Evolutionary conservation across 2,888 invertebrate species (phyloP), one percentile per base, ranked within the genome.

Genomic region (Leptopilina myrica): DNA sequence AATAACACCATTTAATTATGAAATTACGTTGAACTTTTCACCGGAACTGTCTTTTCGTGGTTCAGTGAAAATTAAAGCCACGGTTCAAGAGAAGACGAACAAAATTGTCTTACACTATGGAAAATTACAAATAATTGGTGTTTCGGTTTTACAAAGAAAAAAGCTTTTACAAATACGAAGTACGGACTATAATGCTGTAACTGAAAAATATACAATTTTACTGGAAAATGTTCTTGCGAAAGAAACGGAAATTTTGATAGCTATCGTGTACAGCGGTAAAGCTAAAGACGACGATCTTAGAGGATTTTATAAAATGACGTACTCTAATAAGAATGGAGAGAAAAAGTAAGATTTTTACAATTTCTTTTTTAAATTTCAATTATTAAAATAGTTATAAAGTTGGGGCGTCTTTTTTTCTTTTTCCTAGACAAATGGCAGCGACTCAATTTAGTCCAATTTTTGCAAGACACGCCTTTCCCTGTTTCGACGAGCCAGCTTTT

Each of bases 401-500:
- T 33, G 3, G 33, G 33, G 33, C 33, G 5, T 40, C 2, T 4
- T 33, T 33, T 64, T 43, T 1, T 33, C 26, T 43, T 1, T 33
- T 14, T 73, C 14, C 0, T 11, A 73, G 73, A 56, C 14, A 56
- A 33, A 15, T 96, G 91, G 95, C 93, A 5, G 95, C 95, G 20
- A 96, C 96, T 0, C 96, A 96, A 87, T 96, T 96, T 89, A 95
- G 96, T 79, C 95, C 96, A 0, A 95, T 95, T 0, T 95, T 95
- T 86, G 96, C 96, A 0, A 93, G 96, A 26, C 93, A 94, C 87
- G 96, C 96, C 0, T 97, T 97, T 89, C 97, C 97, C 9, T 96
- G 96, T 90, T 96, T 96, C 87, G 97, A 97, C 86, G 96, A 97
- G 85, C 97, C 97, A 14, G 93, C 93, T 33, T 95, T 95, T 89